Base-by-base conservation (phyloP, 2,888 invertebrate species). In the Eupeodes latifasciatus region DNA sequence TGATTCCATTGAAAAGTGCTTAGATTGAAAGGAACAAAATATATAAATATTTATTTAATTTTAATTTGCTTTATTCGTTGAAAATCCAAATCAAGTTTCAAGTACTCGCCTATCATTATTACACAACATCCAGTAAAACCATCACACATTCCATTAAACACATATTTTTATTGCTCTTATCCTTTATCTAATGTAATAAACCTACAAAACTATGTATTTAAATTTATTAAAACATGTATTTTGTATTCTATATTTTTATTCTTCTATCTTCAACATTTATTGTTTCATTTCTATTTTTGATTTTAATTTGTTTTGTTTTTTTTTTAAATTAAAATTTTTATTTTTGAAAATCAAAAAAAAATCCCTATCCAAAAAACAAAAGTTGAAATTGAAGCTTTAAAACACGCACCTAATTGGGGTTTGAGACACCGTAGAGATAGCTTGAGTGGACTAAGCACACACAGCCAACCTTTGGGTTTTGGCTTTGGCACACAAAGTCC, bases 331-430 rank as follows among this genome's bases (percentile, higher is more conserved):
- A 94, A 93, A 64, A 27, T 27, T 27, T 93, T 94, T 76, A 36
- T 80, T 83, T 85, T 72, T 83, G 6, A 16, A 55, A 66, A 53
- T 9, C 44, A 44, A 62, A 64, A 36, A n/a, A 51, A 82, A 79
- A 79, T 79, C 53, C 79, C 85, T 51, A 51, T 69, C 89, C 74
- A 67, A 75, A 78, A 74, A 40, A 89, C 89, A 91, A 91, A 27
- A 94, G 95, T 94, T 92, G 95, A 95, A 93, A 93, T 96, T 91
- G 95, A 95, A 91, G 94, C 94, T 92, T 93, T 95, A 92, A 94
- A 95, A 92, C 95, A 95, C 91, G 94, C 94, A 91, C 94, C 94
- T 90, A 94, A 94, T 91, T 94, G 95, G 94, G 95, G 94, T 91
- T 92, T 94, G 91, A 93, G 94, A 91, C 94, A 94, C 93, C 94